Base-by-base conservation (phyloP, 1,140 invertebrate species). In the Semibalanus balanoides region DNA sequence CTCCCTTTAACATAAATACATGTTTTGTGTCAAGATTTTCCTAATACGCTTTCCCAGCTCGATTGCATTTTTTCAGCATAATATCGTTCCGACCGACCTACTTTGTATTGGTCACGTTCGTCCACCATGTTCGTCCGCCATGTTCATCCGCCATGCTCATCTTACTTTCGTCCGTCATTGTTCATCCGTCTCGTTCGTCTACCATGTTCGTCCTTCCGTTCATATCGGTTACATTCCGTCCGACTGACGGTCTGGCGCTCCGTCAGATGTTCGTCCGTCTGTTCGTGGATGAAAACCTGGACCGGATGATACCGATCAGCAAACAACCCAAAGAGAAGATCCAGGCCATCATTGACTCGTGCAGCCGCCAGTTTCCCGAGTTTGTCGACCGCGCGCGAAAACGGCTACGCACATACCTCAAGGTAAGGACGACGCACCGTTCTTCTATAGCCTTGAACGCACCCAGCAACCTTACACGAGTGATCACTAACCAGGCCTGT, bases 311-410 rank as follows among this genome's bases (percentile, higher is more conserved):
- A 77, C 96, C 96, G 74, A 98, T 97, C 81, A 97, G 94, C 35
- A 96, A 97, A 83, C 96, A 98, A 84, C 95, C 96, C 7, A 97
- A 97, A 83, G 95, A 97, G 83, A 98, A 97, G 87, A 95, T 98
- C 78, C 95, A 97, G 83, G 95, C 95, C 19, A 98, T 98, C 82
- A 95, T 98, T 80, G 95, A 98, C 82, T 96, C 95, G 9, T 98
- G 96, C 85, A 93, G 94, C 76, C 87, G 95, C 80, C 96, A 98
- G 85, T 98, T 98, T 83, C 96, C 96, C 71, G 95, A 97, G 86
- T 97, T 96, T 83, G 93, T 94, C 69, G 94, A 96, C 83, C 87
- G 96, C 76, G 94, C 95, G 73, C 87, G 95, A 78, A 97, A 98
- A 86, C 87, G 96, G 75, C 96, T 98, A 82, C 87, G 95, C 80